phyloP scores from a whole-genome alignment of 2,888 invertebrate species.

The Nomada fabriciana region DNA sequence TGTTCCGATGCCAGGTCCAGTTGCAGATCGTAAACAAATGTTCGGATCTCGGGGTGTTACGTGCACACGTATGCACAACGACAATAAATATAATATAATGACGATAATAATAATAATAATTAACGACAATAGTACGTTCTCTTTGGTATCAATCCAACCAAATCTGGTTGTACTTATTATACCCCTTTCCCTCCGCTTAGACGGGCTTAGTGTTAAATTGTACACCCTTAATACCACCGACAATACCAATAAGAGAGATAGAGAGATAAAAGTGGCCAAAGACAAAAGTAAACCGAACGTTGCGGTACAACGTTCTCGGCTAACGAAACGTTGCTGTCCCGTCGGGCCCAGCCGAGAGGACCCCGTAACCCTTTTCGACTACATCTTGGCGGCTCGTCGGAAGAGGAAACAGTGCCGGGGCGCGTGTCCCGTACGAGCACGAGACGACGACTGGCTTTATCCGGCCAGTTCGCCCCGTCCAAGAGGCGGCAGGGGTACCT shows the following conservation, averaged over 20 bases:
- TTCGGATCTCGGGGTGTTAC: conserved; percentile 34
- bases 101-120: conserved; percentile 27
- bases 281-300: conserved; percentile 39
- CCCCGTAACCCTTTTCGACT: conserved; percentile 47
- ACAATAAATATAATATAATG: conserved; percentile 53
- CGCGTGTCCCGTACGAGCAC: conserved; percentile 50
- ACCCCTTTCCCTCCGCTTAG: neutral
- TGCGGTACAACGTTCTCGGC: conserved; percentile 33
- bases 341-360: conserved; percentile 37
- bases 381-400: conserved; percentile 50
- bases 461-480: conserved; percentile 47
- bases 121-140: conserved; percentile 32
- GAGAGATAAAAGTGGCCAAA: conserved; percentile 43
- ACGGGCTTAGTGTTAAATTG: conserved; percentile 10
- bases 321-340: conserved; percentile 2
- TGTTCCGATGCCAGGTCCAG: neutral
- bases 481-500: conserved; percentile 56
- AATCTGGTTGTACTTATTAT: neutral
- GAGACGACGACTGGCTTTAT: conserved; percentile 60
- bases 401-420: neutral
- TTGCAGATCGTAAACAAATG: conserved; percentile 40
- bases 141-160: conserved; percentile 13
- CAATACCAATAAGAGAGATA: conserved; percentile 42
- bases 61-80: conserved; percentile 43
- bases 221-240: conserved; percentile 17